Evolutionary conservation across 2,797 vertebrate species (phyloP), one percentile per base, ranked within the genome.

Genomic region (Notolepis coatsorum): DNA sequence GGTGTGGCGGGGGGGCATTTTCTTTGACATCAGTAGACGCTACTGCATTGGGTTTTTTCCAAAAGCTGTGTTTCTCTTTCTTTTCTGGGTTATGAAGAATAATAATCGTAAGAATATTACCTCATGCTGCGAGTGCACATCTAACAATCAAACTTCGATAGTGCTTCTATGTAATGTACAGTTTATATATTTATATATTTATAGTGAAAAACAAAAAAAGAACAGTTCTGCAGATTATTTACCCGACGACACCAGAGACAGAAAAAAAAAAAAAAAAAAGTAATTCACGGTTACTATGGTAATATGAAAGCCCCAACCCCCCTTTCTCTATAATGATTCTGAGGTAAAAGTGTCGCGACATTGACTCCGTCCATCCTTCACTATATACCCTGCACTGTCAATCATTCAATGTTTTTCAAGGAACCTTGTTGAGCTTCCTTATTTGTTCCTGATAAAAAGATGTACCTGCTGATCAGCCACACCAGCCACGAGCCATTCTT

Each of bases 81-180:
- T 82, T 81, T 80, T 82, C 68, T 68, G 72, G 67, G 71, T 82
- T 89, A 80, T 87, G 84, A 81, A 82, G 73, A 79, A 79, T 85
- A 88, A 80, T 85, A 47, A 65, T 51, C 17, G 41, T 58, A 31
- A 87, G 81, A 79, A 86, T 87, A 88, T 88, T 84, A 91, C 79
- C 87, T 92, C 92, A 93, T 93, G 91, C 91, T 91, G 90, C 81
- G 82, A 91, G 86, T 89, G 88, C 87, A 92, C 89, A 88, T 81
- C 87, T 90, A 91, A 92, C 91, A 90, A 91, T 88, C 88, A 90
- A 85, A 90, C 87, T 84, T 84, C 74, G 63, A 86, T 91, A 91
- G 88, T 90, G 91, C 88, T 88, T 91, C 85, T 89, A 89, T 90
- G 86, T 87, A 65, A 91, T 92, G 85, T 90, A 92, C 90, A 92